phyloP scores from a whole-genome alignment of 2,888 invertebrate species.

The Lobophora halterata region DNA sequence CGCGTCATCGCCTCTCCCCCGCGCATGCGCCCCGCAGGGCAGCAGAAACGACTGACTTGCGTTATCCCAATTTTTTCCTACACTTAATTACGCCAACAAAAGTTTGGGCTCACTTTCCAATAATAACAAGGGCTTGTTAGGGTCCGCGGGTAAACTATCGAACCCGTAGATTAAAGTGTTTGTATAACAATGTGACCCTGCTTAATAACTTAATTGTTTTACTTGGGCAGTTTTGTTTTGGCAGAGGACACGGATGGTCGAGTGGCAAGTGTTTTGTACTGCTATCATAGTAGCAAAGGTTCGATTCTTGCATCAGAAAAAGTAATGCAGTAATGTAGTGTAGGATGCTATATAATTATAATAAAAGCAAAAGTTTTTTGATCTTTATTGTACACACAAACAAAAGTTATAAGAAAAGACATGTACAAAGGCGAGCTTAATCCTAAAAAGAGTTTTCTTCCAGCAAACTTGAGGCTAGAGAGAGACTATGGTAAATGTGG shows the following conservation, averaged over 20 bases:
- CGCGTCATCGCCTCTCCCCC: conserved; percentile 28
- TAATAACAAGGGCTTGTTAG: conserved; percentile 41
- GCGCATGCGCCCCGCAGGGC: conserved; percentile 57
- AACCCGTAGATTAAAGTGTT: conserved; percentile 19
- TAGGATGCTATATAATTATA: too few relatives aligned
- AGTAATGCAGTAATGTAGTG: too few relatives aligned
- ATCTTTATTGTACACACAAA: too few relatives aligned
- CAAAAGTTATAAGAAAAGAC: too few relatives aligned
- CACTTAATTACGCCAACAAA: conserved; percentile 55
- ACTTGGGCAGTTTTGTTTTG: conserved; percentile 22
- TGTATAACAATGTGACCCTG: conserved; percentile 25
- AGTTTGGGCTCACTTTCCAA: conserved; percentile 41
- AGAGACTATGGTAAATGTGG: too few relatives aligned
- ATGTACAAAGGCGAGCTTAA: too few relatives aligned
- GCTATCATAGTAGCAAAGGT: not conserved
- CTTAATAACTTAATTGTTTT: conserved; percentile 27
- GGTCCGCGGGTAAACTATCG: conserved; percentile 28
- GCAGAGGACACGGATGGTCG: not conserved
- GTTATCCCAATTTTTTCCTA: conserved; percentile 60
- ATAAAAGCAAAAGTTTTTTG: too few relatives aligned
- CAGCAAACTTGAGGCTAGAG: too few relatives aligned
- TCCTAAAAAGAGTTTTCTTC: too few relatives aligned
- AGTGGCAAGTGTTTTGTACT: not conserved
- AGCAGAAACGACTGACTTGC: conserved; percentile 66
- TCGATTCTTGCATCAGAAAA: too few relatives aligned